A percentile compares a stretch with the other conserved stretches of the same genome.
Evolutionary conservation across 2,113 vertebrate genomes (phyloP).

Genomic region (Lagenorhynchus albirostris): DNA sequence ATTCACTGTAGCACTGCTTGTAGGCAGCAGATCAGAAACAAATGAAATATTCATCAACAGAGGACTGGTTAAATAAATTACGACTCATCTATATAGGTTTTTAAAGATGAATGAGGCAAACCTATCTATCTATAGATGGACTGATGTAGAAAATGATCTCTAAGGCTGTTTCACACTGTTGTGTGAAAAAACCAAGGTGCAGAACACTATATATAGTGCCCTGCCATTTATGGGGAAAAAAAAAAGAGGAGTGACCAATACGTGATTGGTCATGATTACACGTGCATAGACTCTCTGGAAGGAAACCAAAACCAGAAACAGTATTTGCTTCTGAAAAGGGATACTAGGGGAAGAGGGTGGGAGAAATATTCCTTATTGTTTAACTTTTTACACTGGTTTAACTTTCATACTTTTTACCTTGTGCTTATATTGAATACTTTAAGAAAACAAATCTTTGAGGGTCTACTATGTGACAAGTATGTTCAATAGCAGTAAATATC

Average conservation of each 20-base stretch:
- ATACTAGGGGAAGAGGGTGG: background rate
- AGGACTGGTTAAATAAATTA: background rate
- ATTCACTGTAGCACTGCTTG: background rate
- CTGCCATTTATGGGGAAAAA: background rate
- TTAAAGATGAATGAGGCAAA: background rate
- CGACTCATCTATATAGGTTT: background rate
- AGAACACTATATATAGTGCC: background rate
- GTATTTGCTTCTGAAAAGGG: background rate
- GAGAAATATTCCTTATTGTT: background rate
- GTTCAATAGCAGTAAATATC: background rate
- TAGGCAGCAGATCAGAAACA: background rate
- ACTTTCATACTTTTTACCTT: background rate
- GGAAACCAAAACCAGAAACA: background rate
- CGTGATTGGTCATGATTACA: background rate
- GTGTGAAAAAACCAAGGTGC: background rate
- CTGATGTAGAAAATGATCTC: background rate
- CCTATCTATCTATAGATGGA: background rate
- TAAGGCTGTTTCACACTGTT: background rate
- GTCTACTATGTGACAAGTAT: background rate
- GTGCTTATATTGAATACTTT: background rate
- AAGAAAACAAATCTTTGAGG: background rate
- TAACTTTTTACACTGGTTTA: background rate
- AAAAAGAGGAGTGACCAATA: background rate
- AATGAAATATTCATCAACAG: background rate
- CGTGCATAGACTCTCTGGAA: background rate